Percentiles rank a stretch among this genome's conserved stretches.
Evolutionary conservation across 2,113 vertebrate species (phyloP).

Genomic region (Bostrychus sinensis): DNA sequence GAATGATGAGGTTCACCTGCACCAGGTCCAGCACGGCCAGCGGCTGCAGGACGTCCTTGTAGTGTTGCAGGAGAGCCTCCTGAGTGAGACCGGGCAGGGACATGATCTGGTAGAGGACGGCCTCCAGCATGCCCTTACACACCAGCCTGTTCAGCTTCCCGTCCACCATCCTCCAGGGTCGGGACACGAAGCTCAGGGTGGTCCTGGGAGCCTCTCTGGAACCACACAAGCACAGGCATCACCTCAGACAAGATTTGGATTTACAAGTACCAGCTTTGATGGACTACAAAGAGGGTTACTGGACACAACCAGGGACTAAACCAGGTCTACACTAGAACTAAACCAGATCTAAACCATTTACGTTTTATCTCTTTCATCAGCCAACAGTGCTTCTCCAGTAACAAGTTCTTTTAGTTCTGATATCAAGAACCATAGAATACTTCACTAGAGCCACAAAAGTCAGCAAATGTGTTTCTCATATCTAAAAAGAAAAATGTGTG

Average conservation of each 20-base stretch:
- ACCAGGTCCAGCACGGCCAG: constrained; percentile 86
- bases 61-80: constrained; percentile 83
- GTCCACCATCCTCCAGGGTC: constrained; percentile 93
- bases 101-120: constrained; percentile 90
- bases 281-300: too few species aligned
- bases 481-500: too few species aligned
- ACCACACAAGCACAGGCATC: neutral
- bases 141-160: constrained; percentile 87
- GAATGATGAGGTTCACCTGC: constrained; percentile 77
- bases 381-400: too few species aligned
- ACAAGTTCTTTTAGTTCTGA: too few species aligned
- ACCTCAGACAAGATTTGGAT: neutral
- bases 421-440: too few species aligned
- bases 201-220: constrained; percentile 19
- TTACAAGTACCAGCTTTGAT: too few species aligned
- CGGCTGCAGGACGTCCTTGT: constrained; percentile 87
- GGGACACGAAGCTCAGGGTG: constrained; percentile 82
- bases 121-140: constrained; percentile 96
- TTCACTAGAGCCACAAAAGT: too few species aligned
- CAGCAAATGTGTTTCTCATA: too few species aligned
- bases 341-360: too few species aligned
- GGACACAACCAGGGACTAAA: too few species aligned
- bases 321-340: too few species aligned
- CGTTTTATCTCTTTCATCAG: too few species aligned
- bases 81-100: constrained; percentile 84